These are phyloP conservation scores for Porites divaricata DNA, from an alignment of 92 coral and sea anemone genomes.

Conservation along the genomic window DNA sequence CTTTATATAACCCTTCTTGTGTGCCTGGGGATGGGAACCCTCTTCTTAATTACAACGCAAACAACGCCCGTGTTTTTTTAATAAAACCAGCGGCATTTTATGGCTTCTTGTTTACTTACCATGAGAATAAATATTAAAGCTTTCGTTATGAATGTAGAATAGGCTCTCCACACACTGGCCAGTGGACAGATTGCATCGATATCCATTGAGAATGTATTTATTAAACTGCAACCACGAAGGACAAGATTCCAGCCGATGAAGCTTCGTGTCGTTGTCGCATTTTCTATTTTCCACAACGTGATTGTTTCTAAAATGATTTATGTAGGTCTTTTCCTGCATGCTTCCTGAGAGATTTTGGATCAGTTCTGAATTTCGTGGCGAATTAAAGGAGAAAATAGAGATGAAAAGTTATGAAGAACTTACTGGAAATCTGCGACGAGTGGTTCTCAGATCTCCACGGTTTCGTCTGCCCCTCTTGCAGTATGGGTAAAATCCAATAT, in stretches of 20 bases:
- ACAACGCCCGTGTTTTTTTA: too few species aligned
- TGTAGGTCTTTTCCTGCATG: conserved; percentile 52
- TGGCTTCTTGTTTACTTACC: conserved; percentile 62
- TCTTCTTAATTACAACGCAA: too few species aligned
- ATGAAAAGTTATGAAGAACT: too few species aligned
- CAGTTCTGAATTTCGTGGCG: too few species aligned
- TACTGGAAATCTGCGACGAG: neutral
- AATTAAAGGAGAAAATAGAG: too few species aligned
- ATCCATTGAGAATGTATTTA: conserved; percentile 77
- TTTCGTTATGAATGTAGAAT: conserved; percentile 91
- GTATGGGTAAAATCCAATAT: conserved; percentile 59
- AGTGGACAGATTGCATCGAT: conserved; percentile 73
- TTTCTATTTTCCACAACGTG: conserved; percentile 5
- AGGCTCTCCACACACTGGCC: conserved; percentile 83
- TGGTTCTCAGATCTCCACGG: conserved; percentile 9
- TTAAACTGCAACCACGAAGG: conserved; percentile 91
- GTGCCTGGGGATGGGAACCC: too few species aligned
- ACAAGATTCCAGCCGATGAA: conserved; percentile 38
- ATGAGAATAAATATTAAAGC: conserved; percentile 86
- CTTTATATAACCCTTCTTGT: too few species aligned
- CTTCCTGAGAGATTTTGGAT: neutral
- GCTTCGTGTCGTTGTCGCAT: too few species aligned
- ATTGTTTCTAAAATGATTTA: neutral
- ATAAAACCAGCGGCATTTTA: neutral
- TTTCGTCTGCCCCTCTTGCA: neutral